phyloP scores from a whole-genome alignment of 2,797 vertebrate species.

The Pelochelys cantorii region DNA sequence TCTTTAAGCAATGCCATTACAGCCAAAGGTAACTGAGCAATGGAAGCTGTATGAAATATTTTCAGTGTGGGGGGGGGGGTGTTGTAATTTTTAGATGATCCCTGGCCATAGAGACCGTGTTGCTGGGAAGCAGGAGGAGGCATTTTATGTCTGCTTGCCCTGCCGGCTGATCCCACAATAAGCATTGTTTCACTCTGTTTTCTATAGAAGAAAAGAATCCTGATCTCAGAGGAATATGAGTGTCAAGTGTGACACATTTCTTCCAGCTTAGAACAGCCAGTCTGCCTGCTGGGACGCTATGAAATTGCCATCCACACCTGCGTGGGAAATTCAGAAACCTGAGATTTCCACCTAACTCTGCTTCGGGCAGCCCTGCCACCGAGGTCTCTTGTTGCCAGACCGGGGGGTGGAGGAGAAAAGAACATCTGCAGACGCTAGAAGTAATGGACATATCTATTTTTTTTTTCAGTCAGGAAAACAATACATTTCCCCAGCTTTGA shows the following conservation, averaged over 20 bases:
- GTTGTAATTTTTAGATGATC: not conserved
- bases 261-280: not conserved
- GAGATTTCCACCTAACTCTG: not conserved
- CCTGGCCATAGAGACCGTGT: not conserved
- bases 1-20: fast-evolving
- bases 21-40: fast-evolving
- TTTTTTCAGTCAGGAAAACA: not conserved
- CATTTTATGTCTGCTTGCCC: not conserved
- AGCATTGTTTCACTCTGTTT: not conserved
- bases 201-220: not conserved
- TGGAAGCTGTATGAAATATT: not conserved
- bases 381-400: fast-evolving
- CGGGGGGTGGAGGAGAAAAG: fast-evolving
- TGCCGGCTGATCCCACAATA: not conserved
- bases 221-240: not conserved
- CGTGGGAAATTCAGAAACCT: not conserved
- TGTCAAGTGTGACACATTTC: not conserved
- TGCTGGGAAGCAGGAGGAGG: not conserved
- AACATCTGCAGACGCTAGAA: not conserved
- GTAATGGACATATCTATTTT: fast-evolving
- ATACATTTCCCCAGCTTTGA: not conserved
- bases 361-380: not conserved
- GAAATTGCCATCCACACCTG: not conserved
- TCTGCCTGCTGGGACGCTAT: not conserved
- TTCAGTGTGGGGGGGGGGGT: not conserved